Conservation (phyloP, 2,888 invertebrate genomes). For the Polietes domitor region DNA sequence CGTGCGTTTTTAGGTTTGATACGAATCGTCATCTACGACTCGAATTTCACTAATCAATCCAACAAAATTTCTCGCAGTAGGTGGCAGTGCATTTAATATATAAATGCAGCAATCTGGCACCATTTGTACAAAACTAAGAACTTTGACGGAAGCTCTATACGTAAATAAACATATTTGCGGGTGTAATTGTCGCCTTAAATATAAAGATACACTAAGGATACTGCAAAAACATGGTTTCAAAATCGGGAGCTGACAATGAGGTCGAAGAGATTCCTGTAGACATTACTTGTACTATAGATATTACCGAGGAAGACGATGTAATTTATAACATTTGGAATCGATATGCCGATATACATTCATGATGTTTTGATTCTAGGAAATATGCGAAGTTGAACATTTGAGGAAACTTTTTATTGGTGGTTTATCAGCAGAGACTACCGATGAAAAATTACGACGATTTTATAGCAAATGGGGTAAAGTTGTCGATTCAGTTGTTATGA, state of each 20-base stretch:
- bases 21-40: no score
- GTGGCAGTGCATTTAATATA: no score
- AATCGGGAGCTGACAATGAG: neutral
- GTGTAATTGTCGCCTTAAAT: no score
- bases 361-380: conserved; percentile 74
- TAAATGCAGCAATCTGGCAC: no score
- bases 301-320: conserved; percentile 62
- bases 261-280: neutral
- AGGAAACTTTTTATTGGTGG: conserved; percentile 98
- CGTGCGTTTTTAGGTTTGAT: no score
- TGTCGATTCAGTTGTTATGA: conserved; percentile 98
- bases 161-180: no score
- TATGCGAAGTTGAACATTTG: conserved; percentile 85
- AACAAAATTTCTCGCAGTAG: no score
- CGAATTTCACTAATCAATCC: no score
- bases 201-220: no score
- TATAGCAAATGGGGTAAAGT: conserved; percentile 98
- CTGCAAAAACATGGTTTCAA: conserved; percentile 40
- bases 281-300: conserved; percentile 34
- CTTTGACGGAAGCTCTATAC: no score
- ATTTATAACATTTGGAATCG: conserved; percentile 68
- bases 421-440: conserved; percentile 94
- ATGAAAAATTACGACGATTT: conserved; percentile 93
- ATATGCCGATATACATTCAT: neutral
- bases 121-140: no score